A percentile compares a stretch with the other conserved stretches of the same genome.
phyloP scores from a whole-genome alignment of 1,140 invertebrate genomes.

The Macrotrachela quadricornifera region DNA sequence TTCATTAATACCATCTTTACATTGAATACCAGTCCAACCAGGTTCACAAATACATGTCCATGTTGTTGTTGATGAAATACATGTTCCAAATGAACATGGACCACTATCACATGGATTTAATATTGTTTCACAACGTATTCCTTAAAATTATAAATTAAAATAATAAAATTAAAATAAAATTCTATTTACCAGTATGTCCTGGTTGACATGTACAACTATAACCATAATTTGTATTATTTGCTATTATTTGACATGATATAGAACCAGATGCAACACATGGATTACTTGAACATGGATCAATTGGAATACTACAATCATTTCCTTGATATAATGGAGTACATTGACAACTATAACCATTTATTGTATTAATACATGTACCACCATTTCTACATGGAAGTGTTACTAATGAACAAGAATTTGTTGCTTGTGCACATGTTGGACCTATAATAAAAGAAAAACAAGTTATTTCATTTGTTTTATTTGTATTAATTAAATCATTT shows the following conservation, averaged over 20 bases:
- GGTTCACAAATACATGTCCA: slow-evolving; percentile 34
- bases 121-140: background rate
- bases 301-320: slow-evolving; percentile 82
- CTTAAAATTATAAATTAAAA: too few species aligned
- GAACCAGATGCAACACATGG: too few species aligned
- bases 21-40: slow-evolving; percentile 2
- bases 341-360: background rate
- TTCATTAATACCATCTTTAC: background rate
- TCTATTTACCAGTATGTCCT: background rate
- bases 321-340: slow-evolving; percentile 85
- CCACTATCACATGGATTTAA: background rate
- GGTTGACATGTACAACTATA: background rate
- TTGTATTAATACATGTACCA: slow-evolving; percentile 46
- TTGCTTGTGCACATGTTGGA: too few species aligned
- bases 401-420: background rate
- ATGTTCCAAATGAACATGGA: background rate
- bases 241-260: too few species aligned
- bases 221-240: too few species aligned
- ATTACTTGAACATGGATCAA: slow-evolving; percentile 35
- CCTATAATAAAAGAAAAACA: too few species aligned
- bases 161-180: too few species aligned
- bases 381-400: slow-evolving; percentile 49
- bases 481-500: too few species aligned
- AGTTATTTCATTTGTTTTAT: too few species aligned
- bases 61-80: slow-evolving; percentile 34